A percentile compares a stretch with the other conserved stretches of the same genome.
These are phyloP conservation scores for Monochamus alternatus DNA, from an alignment of 2,888 invertebrate species.

Conservation along the genomic window DNA sequence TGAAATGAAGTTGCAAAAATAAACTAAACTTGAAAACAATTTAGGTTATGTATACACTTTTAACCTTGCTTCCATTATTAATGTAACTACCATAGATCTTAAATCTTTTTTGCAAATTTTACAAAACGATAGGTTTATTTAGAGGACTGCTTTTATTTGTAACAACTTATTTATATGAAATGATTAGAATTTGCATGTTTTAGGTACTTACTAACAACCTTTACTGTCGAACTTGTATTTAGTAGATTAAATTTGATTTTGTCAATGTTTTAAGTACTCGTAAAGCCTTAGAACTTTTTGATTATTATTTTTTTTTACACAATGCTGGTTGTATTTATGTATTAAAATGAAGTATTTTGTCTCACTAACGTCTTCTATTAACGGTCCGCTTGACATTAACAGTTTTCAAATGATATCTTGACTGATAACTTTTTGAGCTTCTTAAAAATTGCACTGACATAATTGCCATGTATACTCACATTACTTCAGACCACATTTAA, in stretches of 20 bases:
- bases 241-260: constrained; percentile 49
- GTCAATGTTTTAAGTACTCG: constrained; percentile 51
- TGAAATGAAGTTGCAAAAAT: background rate
- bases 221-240: constrained; percentile 43
- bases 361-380: constrained; percentile 37
- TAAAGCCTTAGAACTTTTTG: constrained; percentile 40
- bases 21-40: constrained; percentile 23
- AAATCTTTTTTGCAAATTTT: constrained; percentile 1
- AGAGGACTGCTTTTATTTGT: too few species aligned
- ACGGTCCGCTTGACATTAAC: constrained; percentile 25
- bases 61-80: constrained; percentile 35
- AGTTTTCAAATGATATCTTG: background rate
- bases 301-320: constrained; percentile 54
- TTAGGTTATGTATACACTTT: constrained; percentile 48
- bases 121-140: too few species aligned
- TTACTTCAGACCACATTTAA: too few species aligned
- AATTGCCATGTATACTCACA: too few species aligned
- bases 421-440: background rate
- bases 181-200: background rate
- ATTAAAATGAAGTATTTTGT: constrained; percentile 17
- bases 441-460: too few species aligned
- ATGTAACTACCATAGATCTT: constrained; percentile 29
- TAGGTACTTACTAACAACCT: background rate
- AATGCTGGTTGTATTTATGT: constrained; percentile 56
- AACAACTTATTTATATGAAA: too few species aligned